Conservation (phyloP, 2,888 invertebrate genomes). For the Griposia aprilina region DNA sequence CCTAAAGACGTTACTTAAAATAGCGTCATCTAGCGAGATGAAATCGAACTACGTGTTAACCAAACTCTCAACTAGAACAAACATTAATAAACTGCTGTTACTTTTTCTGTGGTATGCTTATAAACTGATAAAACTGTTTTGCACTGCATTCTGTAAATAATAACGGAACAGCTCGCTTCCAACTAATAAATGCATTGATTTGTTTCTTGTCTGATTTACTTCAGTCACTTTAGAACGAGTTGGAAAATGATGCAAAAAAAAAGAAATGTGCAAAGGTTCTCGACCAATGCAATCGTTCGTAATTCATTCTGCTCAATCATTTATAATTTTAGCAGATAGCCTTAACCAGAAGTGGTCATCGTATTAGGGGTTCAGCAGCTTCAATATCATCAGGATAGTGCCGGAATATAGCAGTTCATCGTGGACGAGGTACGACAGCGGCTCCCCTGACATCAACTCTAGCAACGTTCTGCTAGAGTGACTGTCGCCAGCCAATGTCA, state of each 20-base stretch:
- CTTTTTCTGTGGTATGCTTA: too few relatives aligned
- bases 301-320: too few relatives aligned
- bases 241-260: too few relatives aligned
- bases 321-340: background rate
- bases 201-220: too few relatives aligned
- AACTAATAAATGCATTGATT: too few relatives aligned
- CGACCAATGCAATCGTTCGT: too few relatives aligned
- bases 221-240: too few relatives aligned
- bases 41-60: background rate
- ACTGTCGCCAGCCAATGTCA: too few relatives aligned
- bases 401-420: background rate
- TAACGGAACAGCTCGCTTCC: too few relatives aligned
- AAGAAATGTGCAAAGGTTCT: too few relatives aligned
- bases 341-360: background rate
- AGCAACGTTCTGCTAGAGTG: background rate
- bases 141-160: too few relatives aligned
- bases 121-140: too few relatives aligned
- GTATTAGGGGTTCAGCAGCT: background rate
- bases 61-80: background rate
- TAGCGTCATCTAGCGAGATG: conserved; percentile 3
- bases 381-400: background rate
- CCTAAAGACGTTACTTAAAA: background rate
- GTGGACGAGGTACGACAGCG: background rate
- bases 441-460: background rate
- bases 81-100: background rate